These are phyloP conservation scores for Hemicordylus capensis DNA, from an alignment of 2,113 vertebrate genomes.

Conservation along the genomic window DNA sequence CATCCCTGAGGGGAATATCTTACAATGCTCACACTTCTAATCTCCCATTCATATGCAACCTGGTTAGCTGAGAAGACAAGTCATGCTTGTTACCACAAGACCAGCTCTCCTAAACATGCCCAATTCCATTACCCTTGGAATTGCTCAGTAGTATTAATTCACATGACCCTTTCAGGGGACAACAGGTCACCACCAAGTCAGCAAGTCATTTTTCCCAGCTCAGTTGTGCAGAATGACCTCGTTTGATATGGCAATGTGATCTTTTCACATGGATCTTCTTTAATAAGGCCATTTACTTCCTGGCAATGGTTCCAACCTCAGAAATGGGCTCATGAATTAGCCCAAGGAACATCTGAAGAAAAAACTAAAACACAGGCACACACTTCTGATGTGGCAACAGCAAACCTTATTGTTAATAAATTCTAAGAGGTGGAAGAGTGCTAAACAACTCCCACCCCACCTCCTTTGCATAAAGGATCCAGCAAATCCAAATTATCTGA, in stretches of 20 bases:
- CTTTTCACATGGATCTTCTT: background rate
- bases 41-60: no score
- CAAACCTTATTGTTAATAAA: background rate
- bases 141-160: background rate
- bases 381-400: background rate
- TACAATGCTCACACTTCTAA: no score
- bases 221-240: background rate
- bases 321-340: background rate
- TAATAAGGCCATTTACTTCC: background rate
- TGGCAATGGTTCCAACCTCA: background rate
- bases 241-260: background rate
- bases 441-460: background rate
- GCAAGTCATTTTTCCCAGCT: background rate
- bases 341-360: background rate
- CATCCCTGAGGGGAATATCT: no score
- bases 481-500: constrained; percentile 3
- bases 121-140: no score
- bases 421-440: background rate
- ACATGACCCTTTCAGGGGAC: background rate
- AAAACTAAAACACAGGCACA: background rate
- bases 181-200: background rate
- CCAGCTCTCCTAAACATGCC: no score
- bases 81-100: no score
- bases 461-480: rapidly evolving
- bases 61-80: no score